Evolutionary conservation across 1,140 invertebrate species (phyloP).

Genomic region (Trissolcus basalis): DNA sequence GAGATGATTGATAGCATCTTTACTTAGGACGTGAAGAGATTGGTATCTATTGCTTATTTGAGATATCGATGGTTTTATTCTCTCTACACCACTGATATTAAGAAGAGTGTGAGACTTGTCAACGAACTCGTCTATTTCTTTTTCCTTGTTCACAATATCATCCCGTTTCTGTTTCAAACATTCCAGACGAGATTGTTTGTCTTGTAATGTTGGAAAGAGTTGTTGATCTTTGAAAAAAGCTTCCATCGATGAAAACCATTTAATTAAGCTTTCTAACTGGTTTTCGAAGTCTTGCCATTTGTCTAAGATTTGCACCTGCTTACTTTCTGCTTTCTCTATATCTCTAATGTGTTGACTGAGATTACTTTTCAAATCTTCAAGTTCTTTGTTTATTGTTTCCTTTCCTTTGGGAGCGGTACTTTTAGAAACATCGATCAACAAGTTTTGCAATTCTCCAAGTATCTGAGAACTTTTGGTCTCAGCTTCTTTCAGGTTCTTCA

Average conservation of each 20-base stretch:
- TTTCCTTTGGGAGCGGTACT: constrained; percentile 88
- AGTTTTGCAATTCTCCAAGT: constrained; percentile 82
- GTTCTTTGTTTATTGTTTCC: constrained; percentile 84
- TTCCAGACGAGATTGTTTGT: constrained; percentile 87
- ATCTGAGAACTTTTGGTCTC: constrained; percentile 84
- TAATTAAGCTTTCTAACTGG: constrained; percentile 84
- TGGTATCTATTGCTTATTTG: constrained; percentile 94
- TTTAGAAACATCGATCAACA: constrained; percentile 83
- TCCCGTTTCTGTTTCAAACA: constrained; percentile 85
- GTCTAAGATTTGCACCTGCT: constrained; percentile 83
- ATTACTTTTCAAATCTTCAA: constrained; percentile 81
- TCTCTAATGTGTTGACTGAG: constrained; percentile 81
- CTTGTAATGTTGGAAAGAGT: constrained; percentile 85
- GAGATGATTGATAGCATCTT: constrained; percentile 92
- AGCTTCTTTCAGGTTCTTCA: constrained; percentile 83
- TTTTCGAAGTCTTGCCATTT: constrained; percentile 93
- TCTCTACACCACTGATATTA: constrained; percentile 88
- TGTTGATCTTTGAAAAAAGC: constrained; percentile 89
- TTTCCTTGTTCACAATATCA: constrained; percentile 84
- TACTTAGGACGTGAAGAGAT: constrained; percentile 86
- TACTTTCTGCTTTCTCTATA: constrained; percentile 81
- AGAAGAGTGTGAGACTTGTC: constrained; percentile 92
- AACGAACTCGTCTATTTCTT: constrained; percentile 90
- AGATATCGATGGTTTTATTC: constrained; percentile 90
- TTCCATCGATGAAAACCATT: constrained; percentile 91